Evolutionary conservation across 2,888 invertebrate genomes (phyloP).

Genomic region (Xestoiulus laeticollis): DNA sequence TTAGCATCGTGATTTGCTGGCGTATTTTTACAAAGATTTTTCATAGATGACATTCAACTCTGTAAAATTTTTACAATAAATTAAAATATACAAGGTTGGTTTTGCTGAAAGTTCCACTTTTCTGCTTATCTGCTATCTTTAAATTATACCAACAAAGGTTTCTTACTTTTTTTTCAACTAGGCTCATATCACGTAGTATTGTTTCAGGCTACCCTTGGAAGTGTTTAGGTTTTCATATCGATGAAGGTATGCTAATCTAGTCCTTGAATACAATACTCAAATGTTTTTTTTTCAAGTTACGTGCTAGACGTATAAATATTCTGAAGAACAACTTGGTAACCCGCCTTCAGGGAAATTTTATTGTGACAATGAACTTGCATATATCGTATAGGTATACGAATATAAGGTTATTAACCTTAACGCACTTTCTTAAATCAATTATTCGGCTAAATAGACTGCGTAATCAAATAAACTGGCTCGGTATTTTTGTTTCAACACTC

Average conservation of each 20-base stretch:
- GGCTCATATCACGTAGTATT: too few relatives aligned
- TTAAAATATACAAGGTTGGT: too few relatives aligned
- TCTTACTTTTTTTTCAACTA: too few relatives aligned
- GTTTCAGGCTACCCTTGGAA: not conserved
- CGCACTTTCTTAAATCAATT: not conserved
- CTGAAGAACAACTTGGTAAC: not conserved
- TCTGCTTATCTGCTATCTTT: too few relatives aligned
- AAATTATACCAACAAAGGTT: too few relatives aligned
- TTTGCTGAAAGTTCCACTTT: too few relatives aligned
- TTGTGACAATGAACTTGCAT: constrained; percentile 26
- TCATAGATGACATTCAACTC: too few relatives aligned
- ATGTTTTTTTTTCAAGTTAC: not conserved
- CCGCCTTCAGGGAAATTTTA: not conserved
- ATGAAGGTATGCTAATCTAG: not conserved
- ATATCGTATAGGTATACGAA: not conserved
- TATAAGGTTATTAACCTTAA: not conserved
- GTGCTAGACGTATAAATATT: not conserved
- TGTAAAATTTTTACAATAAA: too few relatives aligned
- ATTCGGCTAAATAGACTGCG: not conserved
- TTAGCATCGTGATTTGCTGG: too few relatives aligned
- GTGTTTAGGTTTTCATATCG: not conserved
- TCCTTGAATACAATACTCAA: not conserved
- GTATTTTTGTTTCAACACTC: not conserved
- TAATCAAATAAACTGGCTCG: not conserved
- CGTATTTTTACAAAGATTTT: too few relatives aligned